These are phyloP conservation scores for Platyrinchus mystaceus DNA, from an alignment of 2,797 vertebrate genomes.

Conservation along the genomic window DNA sequence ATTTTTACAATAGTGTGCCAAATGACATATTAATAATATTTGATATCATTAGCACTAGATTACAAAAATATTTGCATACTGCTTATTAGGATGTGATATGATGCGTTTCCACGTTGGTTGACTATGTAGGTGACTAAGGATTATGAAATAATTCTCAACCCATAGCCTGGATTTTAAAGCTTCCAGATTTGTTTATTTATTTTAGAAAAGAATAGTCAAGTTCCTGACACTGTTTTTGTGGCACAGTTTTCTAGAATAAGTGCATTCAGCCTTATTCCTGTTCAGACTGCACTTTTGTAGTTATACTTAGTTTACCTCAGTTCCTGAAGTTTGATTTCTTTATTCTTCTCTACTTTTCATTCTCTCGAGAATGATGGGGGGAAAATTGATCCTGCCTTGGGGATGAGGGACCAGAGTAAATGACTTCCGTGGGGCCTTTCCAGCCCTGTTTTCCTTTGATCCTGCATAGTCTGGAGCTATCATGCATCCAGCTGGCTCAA, in stretches of 20 bases:
- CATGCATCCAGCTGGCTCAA: rapidly evolving
- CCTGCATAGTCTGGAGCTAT: background rate
- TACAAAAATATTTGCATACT: constrained; percentile 48
- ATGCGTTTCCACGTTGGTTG: background rate
- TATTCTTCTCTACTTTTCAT: background rate
- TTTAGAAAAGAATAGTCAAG: background rate
- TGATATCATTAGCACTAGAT: constrained; percentile 35
- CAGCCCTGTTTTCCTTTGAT: background rate
- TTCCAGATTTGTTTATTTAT: background rate
- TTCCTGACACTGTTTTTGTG: background rate
- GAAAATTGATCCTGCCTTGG: background rate
- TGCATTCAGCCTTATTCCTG: background rate
- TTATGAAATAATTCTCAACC: background rate
- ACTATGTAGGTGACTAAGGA: background rate
- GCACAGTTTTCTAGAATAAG: background rate
- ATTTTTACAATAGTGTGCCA: constrained; percentile 53
- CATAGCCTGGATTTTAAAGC: background rate
- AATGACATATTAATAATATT: constrained; percentile 50
- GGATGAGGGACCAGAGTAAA: background rate
- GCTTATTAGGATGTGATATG: constrained; percentile 21
- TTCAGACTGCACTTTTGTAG: background rate
- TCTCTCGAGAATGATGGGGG: background rate
- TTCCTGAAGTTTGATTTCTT: background rate
- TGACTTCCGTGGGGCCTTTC: background rate
- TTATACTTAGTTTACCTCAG: background rate